A percentile compares a stretch with the other conserved stretches of the same genome.
phyloP scores from a whole-genome alignment of 1,140 invertebrate species.

The Hestina assimilis region DNA sequence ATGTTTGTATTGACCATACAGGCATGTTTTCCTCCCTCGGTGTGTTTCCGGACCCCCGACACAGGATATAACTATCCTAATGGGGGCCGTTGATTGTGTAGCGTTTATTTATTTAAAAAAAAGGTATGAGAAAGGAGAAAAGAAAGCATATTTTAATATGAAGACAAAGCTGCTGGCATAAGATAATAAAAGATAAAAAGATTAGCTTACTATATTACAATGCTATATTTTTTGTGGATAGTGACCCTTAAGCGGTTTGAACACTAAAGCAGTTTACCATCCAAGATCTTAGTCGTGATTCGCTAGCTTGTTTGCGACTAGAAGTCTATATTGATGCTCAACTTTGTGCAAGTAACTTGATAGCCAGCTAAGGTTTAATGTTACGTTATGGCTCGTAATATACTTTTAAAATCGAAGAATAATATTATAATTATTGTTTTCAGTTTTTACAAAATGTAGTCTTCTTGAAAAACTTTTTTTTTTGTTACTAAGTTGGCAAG shows the following conservation, averaged over 20 bases:
- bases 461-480: too few relatives aligned
- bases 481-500: too few relatives aligned
- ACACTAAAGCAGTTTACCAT: conserved; percentile 14
- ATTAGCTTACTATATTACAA: neutral
- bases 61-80: too few relatives aligned
- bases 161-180: neutral
- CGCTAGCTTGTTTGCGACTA: conserved; percentile 14
- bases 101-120: too few relatives aligned
- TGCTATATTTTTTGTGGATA: neutral
- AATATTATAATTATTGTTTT: neutral
- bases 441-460: too few relatives aligned
- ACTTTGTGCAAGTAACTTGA: conserved; percentile 9
- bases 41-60: too few relatives aligned
- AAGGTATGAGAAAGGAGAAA: too few relatives aligned
- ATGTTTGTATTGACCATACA: too few relatives aligned
- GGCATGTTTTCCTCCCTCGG: too few relatives aligned
- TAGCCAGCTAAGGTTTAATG: neutral
- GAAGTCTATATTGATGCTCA: conserved; percentile 16
- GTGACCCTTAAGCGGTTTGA: neutral
- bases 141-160: neutral
- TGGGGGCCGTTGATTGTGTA: too few relatives aligned
- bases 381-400: neutral
- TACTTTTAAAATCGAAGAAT: neutral
- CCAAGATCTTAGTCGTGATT: conserved; percentile 9
- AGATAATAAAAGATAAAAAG: neutral